Conservation (phyloP, 2,797 vertebrate genomes). For the Diplodus sargus region DNA sequence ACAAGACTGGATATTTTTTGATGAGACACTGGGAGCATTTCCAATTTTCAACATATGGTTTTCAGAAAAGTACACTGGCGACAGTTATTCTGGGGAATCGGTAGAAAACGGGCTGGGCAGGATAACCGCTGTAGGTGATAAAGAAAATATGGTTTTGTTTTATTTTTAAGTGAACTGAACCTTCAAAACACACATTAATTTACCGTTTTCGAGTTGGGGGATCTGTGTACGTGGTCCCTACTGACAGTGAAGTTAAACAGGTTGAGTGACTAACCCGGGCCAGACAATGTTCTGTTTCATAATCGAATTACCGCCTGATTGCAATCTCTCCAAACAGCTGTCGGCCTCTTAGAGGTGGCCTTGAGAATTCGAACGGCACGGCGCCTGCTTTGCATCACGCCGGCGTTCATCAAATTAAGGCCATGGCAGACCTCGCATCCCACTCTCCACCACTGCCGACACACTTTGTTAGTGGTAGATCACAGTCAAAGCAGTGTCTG, state of each 20-base stretch:
- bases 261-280: background rate
- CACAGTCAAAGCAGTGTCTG: constrained; percentile 16
- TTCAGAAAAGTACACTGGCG: too few species aligned
- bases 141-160: background rate
- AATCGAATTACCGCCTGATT: constrained; percentile 49
- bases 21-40: too few species aligned
- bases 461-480: constrained; percentile 21
- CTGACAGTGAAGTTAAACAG: constrained; percentile 10
- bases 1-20: too few species aligned
- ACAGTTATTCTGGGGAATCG: too few species aligned
- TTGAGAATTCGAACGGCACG: constrained; percentile 28
- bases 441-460: background rate
- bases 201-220: background rate
- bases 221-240: constrained; percentile 1
- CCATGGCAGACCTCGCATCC: constrained; percentile 26
- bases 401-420: constrained; percentile 51
- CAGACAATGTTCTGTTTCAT: constrained; percentile 16
- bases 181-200: background rate
- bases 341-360: constrained; percentile 26
- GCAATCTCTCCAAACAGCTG: constrained; percentile 53
- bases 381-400: constrained; percentile 36
- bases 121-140: background rate
- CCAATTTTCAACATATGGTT: too few species aligned
- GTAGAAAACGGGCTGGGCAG: too few species aligned
- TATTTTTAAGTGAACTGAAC: background rate